Base-by-base conservation (phyloP, 2,113 vertebrate species). In the Xiphias gladius region DNA sequence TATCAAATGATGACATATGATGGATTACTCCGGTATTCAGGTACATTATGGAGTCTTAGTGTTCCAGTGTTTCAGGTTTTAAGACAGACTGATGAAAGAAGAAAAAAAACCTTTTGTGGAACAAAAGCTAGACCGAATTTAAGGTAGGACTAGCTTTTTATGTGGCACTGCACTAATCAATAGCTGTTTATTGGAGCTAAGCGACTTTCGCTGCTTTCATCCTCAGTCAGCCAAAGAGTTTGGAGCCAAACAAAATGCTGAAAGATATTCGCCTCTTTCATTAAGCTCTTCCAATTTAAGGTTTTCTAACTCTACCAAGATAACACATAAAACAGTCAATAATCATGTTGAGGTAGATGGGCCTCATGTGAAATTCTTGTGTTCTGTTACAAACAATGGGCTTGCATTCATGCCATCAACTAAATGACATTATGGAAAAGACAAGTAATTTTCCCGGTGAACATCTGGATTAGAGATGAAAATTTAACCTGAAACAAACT, bases 371-470 rank as follows among this genome's bases (percentile, higher is more conserved):
- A 65, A 70, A 77, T 62, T 24, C 26, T 74, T 54, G 71, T 68
- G 80, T 79, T 84, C 78, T 89, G 82, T 68, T 87, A 59, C 54
- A 91, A 78, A 78, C 80, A 88, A 80, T 61, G 75, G 32, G 41
- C 37, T 46, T 22, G 46, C 2, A 32, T 78, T 82, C 22, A 86
- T 62, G 64, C 73, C 52, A 83, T 87, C 75, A 69, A 73, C 50
- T 73, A 79, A 78, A 78, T 66, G 50, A 83, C 37, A 62, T 59
- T 57, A 81, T 73, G 79, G 82, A 82, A 75, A 89, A 84, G 84
- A 66, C n/a, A 70, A 24, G 41, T 54, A 20, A 26, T 50, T 59
- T 67, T 64, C 69, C 30, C 5, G 3, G 8, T n/a, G 62, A 80
- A 71, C 79, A 82, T 86, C 87, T 82, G 84, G 22, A 76, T 75